Evolutionary conservation across 2,113 vertebrate species (phyloP), one percentile per base, ranked within the genome.

Genomic region (Hemicordylus capensis): DNA sequence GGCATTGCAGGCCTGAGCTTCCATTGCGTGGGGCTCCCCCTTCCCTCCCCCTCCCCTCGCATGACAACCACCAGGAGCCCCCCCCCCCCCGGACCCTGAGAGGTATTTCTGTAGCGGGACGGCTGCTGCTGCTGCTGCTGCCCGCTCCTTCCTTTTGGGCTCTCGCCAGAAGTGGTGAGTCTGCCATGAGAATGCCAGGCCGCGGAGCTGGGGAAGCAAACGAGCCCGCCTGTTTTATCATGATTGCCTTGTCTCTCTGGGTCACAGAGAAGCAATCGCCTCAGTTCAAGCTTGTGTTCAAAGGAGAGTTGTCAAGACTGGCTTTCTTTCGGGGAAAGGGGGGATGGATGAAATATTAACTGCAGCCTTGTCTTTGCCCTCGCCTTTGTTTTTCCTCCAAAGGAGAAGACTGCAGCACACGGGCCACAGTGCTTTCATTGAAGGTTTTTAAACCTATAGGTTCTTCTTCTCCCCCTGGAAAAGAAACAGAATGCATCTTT

Each of bases 291-390:
- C 78, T 70, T 59, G 5, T 87, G 89, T 90, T 93, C 91, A 92
- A 92, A 93, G 90, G 87, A 85, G 34, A 80, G 88, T 84, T 91
- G 89, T 94, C 90, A 87, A 85, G 34, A 61, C 76, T 76, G 92
- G 91, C 90, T 93, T 92, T 85, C 94, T 94, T 87, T 84, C 80
- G 88, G 87, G 86, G 69, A 90, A 92, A 88, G 86, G 85, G 93
- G 91, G 87, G 83, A 81, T 88, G 92, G 93, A 91, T 92, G 88
- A 94, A 94, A 95, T 86, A 91, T 94, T 94, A 92, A 92, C 88
- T 54, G 89, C 89, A 66, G n/a, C 88, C 87, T 88, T 83, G 81
- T 88, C 0, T 54, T 89, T 85, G 84, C 90, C 88, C 87, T 87
- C 74, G 80, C 74, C 85, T 92, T 85, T 84, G 58, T 89, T 79